Conservation (phyloP, 2,888 invertebrate genomes). For the Loripinus fragilis region DNA sequence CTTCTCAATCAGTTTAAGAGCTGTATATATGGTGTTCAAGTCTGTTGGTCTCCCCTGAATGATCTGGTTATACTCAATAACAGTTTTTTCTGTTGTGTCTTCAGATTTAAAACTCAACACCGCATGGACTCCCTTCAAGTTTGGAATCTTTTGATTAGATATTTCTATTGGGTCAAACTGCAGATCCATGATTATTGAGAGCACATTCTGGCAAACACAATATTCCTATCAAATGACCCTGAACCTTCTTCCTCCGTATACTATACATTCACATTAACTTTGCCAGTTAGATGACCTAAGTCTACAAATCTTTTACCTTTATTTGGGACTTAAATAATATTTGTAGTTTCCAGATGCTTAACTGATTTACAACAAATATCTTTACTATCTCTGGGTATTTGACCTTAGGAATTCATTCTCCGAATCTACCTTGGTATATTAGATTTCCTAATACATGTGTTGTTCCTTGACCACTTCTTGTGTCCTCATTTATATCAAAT, state of each 20-base stretch:
- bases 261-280: not conserved
- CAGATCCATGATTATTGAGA: not conserved
- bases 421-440: not conserved
- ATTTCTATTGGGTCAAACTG: not conserved
- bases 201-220: not conserved
- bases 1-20: not conserved
- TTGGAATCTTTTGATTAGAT: not conserved
- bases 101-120: too few species aligned
- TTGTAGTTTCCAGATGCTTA: not conserved
- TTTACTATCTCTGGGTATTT: not conserved
- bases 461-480: not conserved
- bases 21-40: not conserved
- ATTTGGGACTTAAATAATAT: not conserved
- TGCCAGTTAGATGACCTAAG: not conserved
- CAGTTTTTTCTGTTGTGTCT: too few species aligned
- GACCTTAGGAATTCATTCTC: not conserved
- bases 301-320: not conserved
- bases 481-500: conserved; percentile 1
- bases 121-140: not conserved
- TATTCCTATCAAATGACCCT: not conserved
- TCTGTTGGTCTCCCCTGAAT: not conserved
- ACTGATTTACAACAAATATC: not conserved
- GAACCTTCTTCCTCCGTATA: not conserved
- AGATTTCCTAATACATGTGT: not conserved
- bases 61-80: not conserved